These are phyloP conservation scores for Platycnemis pennipes DNA, from an alignment of 2,888 invertebrate species.

Conservation along the genomic window DNA sequence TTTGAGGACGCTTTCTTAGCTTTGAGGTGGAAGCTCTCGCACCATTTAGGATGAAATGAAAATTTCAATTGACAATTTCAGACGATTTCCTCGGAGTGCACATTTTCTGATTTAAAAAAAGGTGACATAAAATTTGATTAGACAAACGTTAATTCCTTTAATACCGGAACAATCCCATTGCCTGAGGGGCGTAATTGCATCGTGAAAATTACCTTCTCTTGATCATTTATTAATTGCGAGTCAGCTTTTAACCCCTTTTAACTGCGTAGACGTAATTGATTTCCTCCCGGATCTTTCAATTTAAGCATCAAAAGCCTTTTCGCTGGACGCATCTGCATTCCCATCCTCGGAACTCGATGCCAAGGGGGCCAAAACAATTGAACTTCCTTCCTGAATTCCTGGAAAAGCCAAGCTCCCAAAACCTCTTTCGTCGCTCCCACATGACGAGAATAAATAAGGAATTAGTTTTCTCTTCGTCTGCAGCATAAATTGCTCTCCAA, in stretches of 20 bases:
- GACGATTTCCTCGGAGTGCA: background rate
- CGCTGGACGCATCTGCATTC: background rate
- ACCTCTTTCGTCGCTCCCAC: background rate
- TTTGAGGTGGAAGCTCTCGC: too few relatives aligned
- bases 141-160: background rate
- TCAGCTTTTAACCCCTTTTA: background rate
- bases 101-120: background rate
- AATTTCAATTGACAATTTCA: background rate
- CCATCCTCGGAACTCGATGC: background rate
- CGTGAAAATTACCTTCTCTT: background rate
- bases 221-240: conserved; percentile 32
- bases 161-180: background rate
- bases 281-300: background rate
- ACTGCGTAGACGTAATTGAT: background rate
- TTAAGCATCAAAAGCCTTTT: conserved; percentile 37
- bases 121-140: background rate
- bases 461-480: background rate
- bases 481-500: background rate
- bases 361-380: conserved; percentile 6
- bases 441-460: conserved; percentile 17
- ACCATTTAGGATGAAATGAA: background rate
- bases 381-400: background rate
- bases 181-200: background rate
- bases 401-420: conserved; percentile 18
- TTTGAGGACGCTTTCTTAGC: too few relatives aligned